Percentiles rank a stretch among this genome's conserved stretches.
These are phyloP conservation scores for Helicoverpa zea DNA, from an alignment of 1,140 invertebrate species.

Conservation along the genomic window DNA sequence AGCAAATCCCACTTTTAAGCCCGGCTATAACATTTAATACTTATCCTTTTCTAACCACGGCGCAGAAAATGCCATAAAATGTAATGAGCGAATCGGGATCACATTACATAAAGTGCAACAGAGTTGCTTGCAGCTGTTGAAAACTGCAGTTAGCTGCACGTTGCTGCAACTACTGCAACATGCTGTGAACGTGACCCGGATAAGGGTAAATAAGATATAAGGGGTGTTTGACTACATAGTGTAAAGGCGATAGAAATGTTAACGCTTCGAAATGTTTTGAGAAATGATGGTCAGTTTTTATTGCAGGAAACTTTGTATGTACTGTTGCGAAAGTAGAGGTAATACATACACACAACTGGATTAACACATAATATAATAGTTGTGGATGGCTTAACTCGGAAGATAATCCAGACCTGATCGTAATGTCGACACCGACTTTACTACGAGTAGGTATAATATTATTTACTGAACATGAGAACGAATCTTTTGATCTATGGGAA, in stretches of 20 bases:
- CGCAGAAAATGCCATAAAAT: constrained; percentile 21
- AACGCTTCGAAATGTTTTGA: neutral
- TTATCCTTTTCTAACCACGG: neutral
- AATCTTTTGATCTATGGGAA: neutral
- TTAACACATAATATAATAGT: neutral
- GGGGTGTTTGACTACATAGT: constrained; percentile 12
- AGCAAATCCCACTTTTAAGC: neutral
- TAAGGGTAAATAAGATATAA: constrained; percentile 25
- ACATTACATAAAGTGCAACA: constrained; percentile 5
- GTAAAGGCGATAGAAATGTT: neutral
- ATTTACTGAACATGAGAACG: too few relatives aligned
- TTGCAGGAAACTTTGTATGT: neutral
- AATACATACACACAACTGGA: neutral
- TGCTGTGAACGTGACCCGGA: constrained; percentile 22
- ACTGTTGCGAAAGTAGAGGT: neutral
- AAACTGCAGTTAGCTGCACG: neutral
- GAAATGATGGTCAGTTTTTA: neutral
- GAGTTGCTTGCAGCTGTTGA: constrained; percentile 15
- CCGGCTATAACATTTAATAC: neutral
- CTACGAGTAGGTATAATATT: too few relatives aligned
- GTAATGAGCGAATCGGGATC: constrained; percentile 17
- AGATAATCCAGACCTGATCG: too few relatives aligned
- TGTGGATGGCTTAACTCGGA: too few relatives aligned
- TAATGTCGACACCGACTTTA: too few relatives aligned
- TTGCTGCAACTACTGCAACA: constrained; percentile 27